These are phyloP conservation scores for Caenorhabditis remanei DNA, from an alignment of 1,140 invertebrate genomes.

Conservation along the genomic window DNA sequence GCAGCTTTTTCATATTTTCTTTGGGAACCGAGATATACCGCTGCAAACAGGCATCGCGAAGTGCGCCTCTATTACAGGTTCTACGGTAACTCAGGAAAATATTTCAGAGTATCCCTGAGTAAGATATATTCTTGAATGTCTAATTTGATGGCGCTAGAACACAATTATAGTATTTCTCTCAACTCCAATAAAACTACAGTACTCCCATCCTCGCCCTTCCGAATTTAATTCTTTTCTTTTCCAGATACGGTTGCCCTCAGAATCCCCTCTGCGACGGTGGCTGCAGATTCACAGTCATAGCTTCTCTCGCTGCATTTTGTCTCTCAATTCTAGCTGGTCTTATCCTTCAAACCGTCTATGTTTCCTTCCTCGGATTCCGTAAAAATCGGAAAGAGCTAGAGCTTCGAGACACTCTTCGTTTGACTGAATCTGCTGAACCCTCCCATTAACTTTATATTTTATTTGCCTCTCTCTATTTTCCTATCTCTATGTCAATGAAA, in stretches of 20 bases:
- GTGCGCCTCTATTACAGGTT: no score
- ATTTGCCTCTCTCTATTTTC: not conserved
- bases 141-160: no score
- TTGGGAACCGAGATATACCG: no score
- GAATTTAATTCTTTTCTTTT: not conserved
- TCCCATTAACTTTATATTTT: not conserved
- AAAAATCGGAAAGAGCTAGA: not conserved
- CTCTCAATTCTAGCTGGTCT: not conserved
- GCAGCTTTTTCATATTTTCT: no score
- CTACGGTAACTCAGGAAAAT: no score
- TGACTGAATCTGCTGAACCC: not conserved
- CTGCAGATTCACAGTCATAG: slow-evolving; percentile 10
- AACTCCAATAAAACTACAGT: not conserved
- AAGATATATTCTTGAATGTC: no score
- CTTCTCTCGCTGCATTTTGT: not conserved
- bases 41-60: no score
- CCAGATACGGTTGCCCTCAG: slow-evolving; percentile 37
- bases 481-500: not conserved
- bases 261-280: slow-evolving; percentile 10
- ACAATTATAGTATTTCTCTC: no score
- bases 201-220: not conserved
- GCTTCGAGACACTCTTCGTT: not conserved
- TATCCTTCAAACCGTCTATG: slow-evolving; percentile 3
- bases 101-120: no score
- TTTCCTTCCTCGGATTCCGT: slow-evolving; percentile 22